Conservation (phyloP, 2,797 vertebrate genomes). For the Hozukius guyotensis region DNA sequence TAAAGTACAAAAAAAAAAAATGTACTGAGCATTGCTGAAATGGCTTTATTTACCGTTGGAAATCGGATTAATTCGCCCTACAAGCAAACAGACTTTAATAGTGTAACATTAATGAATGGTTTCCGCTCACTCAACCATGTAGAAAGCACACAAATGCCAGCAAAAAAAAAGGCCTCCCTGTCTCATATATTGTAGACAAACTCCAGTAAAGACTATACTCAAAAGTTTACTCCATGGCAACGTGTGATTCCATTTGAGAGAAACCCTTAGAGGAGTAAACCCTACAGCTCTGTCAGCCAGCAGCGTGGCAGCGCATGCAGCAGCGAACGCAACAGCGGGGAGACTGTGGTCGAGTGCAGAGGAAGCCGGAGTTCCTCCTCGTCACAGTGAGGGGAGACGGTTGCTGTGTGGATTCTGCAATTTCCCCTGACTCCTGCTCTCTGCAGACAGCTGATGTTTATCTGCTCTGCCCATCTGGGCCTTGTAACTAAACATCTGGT, state of each 20-base stretch:
- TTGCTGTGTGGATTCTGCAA: constrained; percentile 48
- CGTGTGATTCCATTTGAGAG: background rate
- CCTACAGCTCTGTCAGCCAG: constrained; percentile 22
- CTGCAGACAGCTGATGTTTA: constrained; percentile 76
- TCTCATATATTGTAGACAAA: background rate
- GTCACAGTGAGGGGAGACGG: constrained; percentile 41
- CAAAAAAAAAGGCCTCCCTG: background rate
- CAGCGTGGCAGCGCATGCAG: constrained; percentile 9
- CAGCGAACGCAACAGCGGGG: constrained; percentile 24
- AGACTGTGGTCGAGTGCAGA: constrained; percentile 32
- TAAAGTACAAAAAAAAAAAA: constrained; percentile 14
- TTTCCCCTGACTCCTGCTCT: constrained; percentile 43
- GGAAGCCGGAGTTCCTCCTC: constrained; percentile 45
- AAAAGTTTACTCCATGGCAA: background rate
- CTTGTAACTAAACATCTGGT: constrained; percentile 74
- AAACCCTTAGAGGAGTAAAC: constrained; percentile 17
- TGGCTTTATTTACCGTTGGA: constrained; percentile 2
- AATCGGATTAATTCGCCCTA: background rate
- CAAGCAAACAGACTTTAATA: constrained; percentile 14
- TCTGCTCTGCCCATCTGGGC: constrained; percentile 75
- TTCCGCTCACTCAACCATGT: background rate
- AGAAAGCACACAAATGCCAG: background rate
- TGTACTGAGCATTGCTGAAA: background rate
- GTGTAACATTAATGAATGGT: background rate
- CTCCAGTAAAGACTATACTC: background rate